These are phyloP conservation scores for Argynnis bischoffii DNA, from an alignment of 2,888 invertebrate species.

Conservation along the genomic window DNA sequence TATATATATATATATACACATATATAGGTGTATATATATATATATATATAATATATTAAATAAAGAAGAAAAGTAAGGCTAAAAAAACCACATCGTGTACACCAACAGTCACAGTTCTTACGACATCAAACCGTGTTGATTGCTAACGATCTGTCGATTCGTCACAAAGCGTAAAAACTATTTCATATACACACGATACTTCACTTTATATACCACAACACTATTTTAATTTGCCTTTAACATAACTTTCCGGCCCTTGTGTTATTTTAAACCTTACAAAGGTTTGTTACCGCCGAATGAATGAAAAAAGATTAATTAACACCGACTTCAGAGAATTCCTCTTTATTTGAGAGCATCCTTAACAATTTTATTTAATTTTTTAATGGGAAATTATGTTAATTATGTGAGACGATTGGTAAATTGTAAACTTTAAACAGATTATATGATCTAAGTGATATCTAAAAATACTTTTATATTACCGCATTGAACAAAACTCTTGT, in stretches of 20 bases:
- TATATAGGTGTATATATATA: too few relatives aligned
- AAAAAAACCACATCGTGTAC: slow-evolving; percentile 45
- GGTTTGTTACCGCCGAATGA: slow-evolving; percentile 25
- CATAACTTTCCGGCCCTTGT: slow-evolving; percentile 35
- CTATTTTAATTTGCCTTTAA: slow-evolving; percentile 37
- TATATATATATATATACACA: too few relatives aligned
- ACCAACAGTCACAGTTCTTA: slow-evolving; percentile 55
- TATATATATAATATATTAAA: not conserved
- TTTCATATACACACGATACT: slow-evolving; percentile 62
- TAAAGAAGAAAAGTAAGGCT: not conserved
- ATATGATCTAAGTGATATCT: too few relatives aligned
- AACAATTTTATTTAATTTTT: slow-evolving; percentile 14
- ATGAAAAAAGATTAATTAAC: slow-evolving; percentile 35
- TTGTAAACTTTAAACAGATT: not conserved
- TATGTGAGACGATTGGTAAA: not conserved
- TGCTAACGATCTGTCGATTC: slow-evolving; percentile 66
- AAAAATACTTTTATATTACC: too few relatives aligned
- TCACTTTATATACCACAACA: slow-evolving; percentile 23
- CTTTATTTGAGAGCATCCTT: slow-evolving; percentile 19
- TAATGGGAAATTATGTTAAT: slow-evolving; percentile 6
- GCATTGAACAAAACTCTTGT: too few relatives aligned
- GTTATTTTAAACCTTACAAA: slow-evolving; percentile 28
- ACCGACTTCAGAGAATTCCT: slow-evolving; percentile 28
- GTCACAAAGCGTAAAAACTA: slow-evolving; percentile 71
- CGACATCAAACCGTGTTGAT: slow-evolving; percentile 66